Evolutionary conservation across 2,888 invertebrate genomes (phyloP).

Genomic region (Nowickia ferox): DNA sequence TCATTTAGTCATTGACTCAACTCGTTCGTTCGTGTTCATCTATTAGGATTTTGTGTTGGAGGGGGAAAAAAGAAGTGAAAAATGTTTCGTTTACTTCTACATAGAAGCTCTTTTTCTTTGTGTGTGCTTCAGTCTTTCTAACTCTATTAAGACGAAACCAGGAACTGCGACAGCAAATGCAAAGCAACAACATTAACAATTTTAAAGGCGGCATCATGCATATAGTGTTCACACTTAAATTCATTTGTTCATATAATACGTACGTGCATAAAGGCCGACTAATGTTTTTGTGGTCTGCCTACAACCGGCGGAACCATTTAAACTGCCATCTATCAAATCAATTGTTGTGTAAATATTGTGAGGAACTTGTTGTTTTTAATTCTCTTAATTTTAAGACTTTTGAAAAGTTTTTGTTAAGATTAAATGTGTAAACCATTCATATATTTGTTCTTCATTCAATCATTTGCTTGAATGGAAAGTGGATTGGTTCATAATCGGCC

Average conservation of each 20-base stretch:
- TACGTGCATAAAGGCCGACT: slow-evolving; percentile 34
- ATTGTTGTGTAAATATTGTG: slow-evolving; percentile 67
- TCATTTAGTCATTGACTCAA: slow-evolving; percentile 34
- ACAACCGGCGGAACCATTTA: slow-evolving; percentile 44
- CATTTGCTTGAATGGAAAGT: too few species aligned
- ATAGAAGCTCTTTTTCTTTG: slow-evolving; percentile 48
- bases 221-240: slow-evolving; percentile 44
- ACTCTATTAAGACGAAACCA: not conserved
- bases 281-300: slow-evolving; percentile 23
- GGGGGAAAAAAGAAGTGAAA: slow-evolving; percentile 42
- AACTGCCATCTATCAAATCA: slow-evolving; percentile 54
- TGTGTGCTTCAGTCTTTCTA: not conserved
- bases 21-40: not conserved
- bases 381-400: not conserved
- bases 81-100: slow-evolving; percentile 52
- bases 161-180: not conserved
- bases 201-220: slow-evolving; percentile 1
- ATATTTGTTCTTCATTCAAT: too few species aligned
- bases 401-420: too few species aligned
- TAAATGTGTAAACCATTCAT: too few species aligned
- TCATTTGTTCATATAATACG: slow-evolving; percentile 46
- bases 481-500: too few species aligned
- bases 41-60: slow-evolving; percentile 52
- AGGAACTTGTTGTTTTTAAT: not conserved
- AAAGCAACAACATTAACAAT: not conserved